Evolutionary conservation across 1,140 invertebrate species (phyloP).

Genomic region (Odontomachus brunneus): DNA sequence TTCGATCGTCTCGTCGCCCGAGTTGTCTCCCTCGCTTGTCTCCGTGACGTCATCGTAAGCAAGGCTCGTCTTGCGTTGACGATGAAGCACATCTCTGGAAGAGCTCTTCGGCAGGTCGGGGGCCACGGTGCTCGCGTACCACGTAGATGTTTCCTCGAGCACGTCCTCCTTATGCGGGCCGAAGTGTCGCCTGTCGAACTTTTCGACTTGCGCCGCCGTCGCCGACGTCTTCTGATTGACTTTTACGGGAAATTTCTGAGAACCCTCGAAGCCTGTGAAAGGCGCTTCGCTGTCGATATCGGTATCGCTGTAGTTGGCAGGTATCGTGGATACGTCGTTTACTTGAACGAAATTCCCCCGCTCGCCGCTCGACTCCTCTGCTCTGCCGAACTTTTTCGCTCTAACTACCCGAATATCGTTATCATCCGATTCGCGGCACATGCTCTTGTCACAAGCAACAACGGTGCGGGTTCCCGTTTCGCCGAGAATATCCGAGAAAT

Average conservation of each 20-base stretch:
- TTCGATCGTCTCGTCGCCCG: conserved; percentile 51
- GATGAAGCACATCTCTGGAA: conserved; percentile 70
- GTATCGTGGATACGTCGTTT: not conserved
- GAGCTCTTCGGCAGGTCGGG: conserved; percentile 78
- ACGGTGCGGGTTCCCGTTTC: not conserved
- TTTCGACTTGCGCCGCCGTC: conserved; percentile 69
- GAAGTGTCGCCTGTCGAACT: conserved; percentile 81
- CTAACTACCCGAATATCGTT: not conserved
- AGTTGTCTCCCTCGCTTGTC: conserved; percentile 36
- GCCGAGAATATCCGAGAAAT: not conserved
- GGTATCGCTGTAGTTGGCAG: conserved; percentile 46
- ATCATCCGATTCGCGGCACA: not conserved
- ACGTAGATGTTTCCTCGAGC: conserved; percentile 49
- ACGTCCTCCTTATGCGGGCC: conserved; percentile 73
- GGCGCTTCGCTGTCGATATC: conserved; percentile 67
- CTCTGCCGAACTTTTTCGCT: conserved; percentile 28
- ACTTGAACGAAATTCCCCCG: not conserved
- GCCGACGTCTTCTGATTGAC: conserved; percentile 76
- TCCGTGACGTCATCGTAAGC: conserved; percentile 30
- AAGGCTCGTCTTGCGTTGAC: conserved; percentile 63
- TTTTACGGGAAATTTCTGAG: conserved; percentile 79
- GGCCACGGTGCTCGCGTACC: conserved; percentile 16
- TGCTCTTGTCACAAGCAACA: conserved; percentile 15
- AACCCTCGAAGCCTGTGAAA: conserved; percentile 78
- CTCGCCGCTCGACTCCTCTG: not conserved